phyloP scores from a whole-genome alignment of 2,888 invertebrate species.

The Carabus problematicus region DNA sequence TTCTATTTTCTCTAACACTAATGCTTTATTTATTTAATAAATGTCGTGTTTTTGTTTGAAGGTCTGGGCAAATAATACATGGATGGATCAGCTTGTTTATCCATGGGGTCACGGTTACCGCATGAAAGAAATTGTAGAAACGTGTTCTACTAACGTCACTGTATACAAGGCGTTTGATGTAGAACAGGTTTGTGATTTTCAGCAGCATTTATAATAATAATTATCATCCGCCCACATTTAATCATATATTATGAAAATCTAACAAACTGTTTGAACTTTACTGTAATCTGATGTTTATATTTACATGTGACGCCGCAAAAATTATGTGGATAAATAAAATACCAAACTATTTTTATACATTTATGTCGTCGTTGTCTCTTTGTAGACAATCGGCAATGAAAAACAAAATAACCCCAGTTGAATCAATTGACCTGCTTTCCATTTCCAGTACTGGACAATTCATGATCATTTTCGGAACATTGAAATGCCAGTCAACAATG shows the following conservation, averaged over 20 bases:
- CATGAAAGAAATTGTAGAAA: slow-evolving; percentile 42
- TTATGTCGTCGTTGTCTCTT: no score
- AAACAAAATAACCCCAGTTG: no score
- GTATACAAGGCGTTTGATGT: slow-evolving; percentile 43
- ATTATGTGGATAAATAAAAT: slow-evolving; percentile 12
- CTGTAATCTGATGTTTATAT: neutral
- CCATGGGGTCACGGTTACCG: slow-evolving; percentile 35
- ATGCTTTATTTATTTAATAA: no score
- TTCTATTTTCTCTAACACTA: no score
- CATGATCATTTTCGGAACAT: slow-evolving; percentile 9
- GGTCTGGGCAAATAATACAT: slow-evolving; percentile 48
- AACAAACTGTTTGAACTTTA: neutral
- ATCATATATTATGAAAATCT: no score
- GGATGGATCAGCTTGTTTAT: slow-evolving; percentile 44
- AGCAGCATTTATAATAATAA: no score
- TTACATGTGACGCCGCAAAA: neutral
- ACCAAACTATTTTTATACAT: slow-evolving; percentile 12
- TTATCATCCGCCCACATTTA: no score
- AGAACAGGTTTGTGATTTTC: slow-evolving; percentile 36
- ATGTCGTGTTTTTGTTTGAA: slow-evolving; percentile 21
- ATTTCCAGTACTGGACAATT: slow-evolving; percentile 29
- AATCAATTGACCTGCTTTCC: neutral
- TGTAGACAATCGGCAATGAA: no score
- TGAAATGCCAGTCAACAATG: slow-evolving; percentile 18
- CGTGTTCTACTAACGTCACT: slow-evolving; percentile 44